phyloP scores from a whole-genome alignment of 23 tunicate genomes.

The Trididemnum miniatum region DNA sequence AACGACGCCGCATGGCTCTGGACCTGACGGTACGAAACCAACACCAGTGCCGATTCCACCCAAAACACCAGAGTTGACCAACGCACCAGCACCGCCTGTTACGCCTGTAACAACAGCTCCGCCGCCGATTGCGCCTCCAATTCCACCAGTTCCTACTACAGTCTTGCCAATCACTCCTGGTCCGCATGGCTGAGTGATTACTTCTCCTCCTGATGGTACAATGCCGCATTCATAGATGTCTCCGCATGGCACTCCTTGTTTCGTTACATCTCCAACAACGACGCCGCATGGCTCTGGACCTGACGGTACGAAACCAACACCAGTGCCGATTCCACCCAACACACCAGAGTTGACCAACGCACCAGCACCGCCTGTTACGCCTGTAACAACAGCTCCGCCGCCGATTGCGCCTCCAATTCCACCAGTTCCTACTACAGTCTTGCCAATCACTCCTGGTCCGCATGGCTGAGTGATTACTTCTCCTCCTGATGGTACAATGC shows the following conservation, averaged over 20 bases:
- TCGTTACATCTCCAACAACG: not conserved
- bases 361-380: not conserved
- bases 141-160: not conserved
- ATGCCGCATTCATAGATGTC: not conserved
- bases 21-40: not conserved
- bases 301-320: not conserved
- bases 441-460: slow-evolving; percentile 2
- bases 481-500: not conserved
- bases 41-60: not conserved
- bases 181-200: slow-evolving; percentile 7
- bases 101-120: slow-evolving; percentile 13
- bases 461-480: not conserved
- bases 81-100: slow-evolving; percentile 4
- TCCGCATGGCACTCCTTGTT: not conserved
- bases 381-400: slow-evolving; percentile 20
- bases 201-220: not conserved
- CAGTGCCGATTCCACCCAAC: slow-evolving; percentile 1
- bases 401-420: slow-evolving; percentile 5
- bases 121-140: not conserved
- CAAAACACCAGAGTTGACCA: not conserved
- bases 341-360: slow-evolving; percentile 1
- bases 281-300: slow-evolving; percentile 3
- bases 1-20: not conserved
- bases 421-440: slow-evolving; percentile 7
- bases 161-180: slow-evolving; percentile 2